Evolutionary conservation across 2,888 invertebrate species (phyloP), one percentile per base, ranked within the genome.

Genomic region (Myathropa florea): DNA sequence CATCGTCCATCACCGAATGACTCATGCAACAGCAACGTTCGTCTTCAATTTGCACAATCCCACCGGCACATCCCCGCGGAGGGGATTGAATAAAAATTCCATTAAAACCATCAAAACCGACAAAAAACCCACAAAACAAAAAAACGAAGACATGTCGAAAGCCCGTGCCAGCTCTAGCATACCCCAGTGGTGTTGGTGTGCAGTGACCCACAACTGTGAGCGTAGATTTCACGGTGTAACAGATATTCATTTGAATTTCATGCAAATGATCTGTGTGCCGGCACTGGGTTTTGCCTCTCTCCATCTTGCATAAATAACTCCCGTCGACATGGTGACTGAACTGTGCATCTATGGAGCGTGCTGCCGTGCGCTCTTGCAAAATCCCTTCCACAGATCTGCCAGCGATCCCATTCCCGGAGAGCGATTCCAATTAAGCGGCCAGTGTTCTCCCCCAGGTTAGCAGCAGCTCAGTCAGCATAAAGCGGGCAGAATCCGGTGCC

Each of bases 171-270:
- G n/a, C 14, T 4, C 39, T n/a, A n/a, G n/a, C n/a, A 33, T 33
- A 33, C 9, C 33, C 33, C 33, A 4, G 33, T 7, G 46, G 46
- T 33, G 28, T 12, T 26, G 65, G 18, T 77, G 85, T 53, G 85
- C 85, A 81, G 81, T 85, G 85, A 85, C 85, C 85, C 85, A 73
- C 64, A 85, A 77, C 81, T 77, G 53, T 63, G 61, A 65, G 30
- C 53, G 72, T 55, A 46, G 30, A 77, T 77, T 76, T 81, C 76
- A 85, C 67, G 72, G 76, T 73, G 81, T 78, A 85, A 85, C 73
- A 73, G 73, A 73, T 85, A 82, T 78, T 85, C 81, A 81, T 85
- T 85, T 82, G 73, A 59, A 81, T 81, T 85, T 70, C 70, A 85
- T 85, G 85, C 77, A 85, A 85, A 85, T 85, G 72, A 85, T 81